Conservation (phyloP, 30 jellyfish, hydroid and myxozoan species). For the Turritopsis rubra region DNA sequence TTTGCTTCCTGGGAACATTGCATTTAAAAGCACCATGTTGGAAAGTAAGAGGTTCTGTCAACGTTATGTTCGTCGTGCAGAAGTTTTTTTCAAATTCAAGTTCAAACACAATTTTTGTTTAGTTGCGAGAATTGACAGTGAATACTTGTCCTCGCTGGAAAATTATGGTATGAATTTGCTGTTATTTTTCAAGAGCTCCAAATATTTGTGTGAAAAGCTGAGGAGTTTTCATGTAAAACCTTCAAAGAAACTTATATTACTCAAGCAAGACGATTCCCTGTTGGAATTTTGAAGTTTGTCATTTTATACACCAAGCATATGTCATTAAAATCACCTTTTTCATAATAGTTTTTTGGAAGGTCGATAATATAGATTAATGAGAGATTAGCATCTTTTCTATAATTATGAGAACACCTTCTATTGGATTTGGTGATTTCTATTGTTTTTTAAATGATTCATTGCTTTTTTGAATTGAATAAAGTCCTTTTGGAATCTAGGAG, state of each 20-base stretch:
- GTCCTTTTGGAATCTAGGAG: too few species aligned
- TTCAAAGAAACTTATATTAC: neutral
- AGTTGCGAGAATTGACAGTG: conserved; percentile 22
- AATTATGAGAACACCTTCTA: too few species aligned
- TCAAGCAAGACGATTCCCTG: neutral
- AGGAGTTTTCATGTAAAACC: conserved; percentile 9
- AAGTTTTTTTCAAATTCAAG: neutral
- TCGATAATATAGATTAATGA: too few species aligned
- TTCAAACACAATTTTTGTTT: conserved; percentile 1
- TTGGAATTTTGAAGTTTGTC: neutral
- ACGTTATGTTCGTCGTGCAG: conserved; percentile 10
- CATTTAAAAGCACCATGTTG: conserved; percentile 20
- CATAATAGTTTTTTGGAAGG: too few species aligned
- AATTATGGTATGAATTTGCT: conserved; percentile 19
- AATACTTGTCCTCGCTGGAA: neutral
- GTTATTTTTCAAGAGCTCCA: conserved; percentile 11
- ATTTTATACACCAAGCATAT: neutral
- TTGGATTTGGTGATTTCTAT: too few species aligned
- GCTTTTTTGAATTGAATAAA: too few species aligned
- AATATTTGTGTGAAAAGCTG: conserved; percentile 15
- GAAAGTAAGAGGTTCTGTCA: conserved; percentile 5
- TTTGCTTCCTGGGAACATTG: conserved; percentile 27
- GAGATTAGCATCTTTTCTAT: too few species aligned
- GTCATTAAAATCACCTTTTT: too few species aligned
- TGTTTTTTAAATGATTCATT: too few species aligned